Evolutionary conservation across 64 coral and sea anemone genomes (phyloP), one percentile per base, ranked within the genome.

Genomic region (Stichodactyla helianthus): DNA sequence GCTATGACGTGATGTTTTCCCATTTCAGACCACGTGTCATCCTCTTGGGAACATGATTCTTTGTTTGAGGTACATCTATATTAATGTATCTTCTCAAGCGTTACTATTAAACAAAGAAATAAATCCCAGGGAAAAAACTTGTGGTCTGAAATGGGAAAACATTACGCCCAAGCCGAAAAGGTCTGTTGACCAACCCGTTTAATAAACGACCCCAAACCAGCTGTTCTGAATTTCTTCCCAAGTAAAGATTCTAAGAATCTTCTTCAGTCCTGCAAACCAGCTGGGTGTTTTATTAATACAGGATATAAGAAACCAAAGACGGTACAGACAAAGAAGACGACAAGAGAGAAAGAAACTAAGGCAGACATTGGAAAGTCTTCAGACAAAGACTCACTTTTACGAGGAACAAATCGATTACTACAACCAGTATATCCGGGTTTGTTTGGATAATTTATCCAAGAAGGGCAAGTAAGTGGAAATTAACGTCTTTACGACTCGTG

Each of bases 321-420:
- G 97, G 14, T 99, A 99, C 88, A 86, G 97, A 9, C 87, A 95
- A 59, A 87, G 97, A 83, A 87, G 97, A 35, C 61, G 90, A 93
- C 97, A 99, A 92, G 97, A 99, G 88, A 87, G 89, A 44, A 87
- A 82, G 64, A 99, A 99, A 83, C 97, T 99, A 10, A 89, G 86
- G 22, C 93, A 92, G 74, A 99, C 97, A 68, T 86, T 99, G 15
- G 82, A 99, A 10, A 92, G 97, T 63, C 70, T 99, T 60, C 93
- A 99, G 55, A 92, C 85, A 59, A 99, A 99, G 84, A 91, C 97
- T 22, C 90, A 94, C 54, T 99, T 99, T 64, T 95, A 95, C 84
- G 97, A 99, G 53, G 97, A 99, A 55, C 97, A 99, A 85, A 95
- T 95, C 70, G 97, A 95, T 83, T 99, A 99, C 56, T 99, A 99